Evolutionary conservation across 1,140 invertebrate species (phyloP).

Genomic region (Bombus consobrinus): DNA sequence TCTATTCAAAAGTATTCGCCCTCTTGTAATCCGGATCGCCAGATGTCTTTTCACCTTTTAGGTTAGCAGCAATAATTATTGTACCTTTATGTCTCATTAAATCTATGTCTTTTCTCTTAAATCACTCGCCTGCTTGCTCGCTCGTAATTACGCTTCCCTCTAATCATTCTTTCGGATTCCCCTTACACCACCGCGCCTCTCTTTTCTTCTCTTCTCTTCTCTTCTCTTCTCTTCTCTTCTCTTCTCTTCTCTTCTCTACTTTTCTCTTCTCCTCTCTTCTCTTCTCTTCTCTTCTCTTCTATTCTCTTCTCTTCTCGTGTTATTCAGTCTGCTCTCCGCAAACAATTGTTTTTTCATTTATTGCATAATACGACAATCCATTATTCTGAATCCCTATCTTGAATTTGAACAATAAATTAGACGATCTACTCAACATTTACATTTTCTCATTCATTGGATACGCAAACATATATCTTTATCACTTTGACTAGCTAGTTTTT

Average conservation of each 20-base stretch:
- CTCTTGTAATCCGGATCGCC: not conserved
- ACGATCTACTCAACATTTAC: not conserved
- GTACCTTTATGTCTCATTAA: slow-evolving; percentile 29
- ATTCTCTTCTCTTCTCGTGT: not conserved
- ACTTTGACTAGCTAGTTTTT: not conserved
- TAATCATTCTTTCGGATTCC: slow-evolving; percentile 19
- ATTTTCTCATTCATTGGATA: not conserved
- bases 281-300: not conserved
- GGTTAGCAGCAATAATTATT: slow-evolving; percentile 29
- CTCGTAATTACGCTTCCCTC: slow-evolving; percentile 26
- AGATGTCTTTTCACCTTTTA: slow-evolving; percentile 17
- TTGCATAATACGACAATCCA: not conserved
- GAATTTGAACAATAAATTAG: not conserved
- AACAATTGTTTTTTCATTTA: slow-evolving; percentile 4
- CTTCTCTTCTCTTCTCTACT: too few species aligned
- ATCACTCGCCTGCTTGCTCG: slow-evolving; percentile 26
- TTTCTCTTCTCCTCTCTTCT: not conserved
- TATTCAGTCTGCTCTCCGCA: not conserved
- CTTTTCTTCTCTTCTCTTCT: not conserved
- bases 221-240: not conserved
- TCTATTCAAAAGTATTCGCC: not conserved
- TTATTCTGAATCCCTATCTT: not conserved
- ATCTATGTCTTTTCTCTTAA: slow-evolving; percentile 30
- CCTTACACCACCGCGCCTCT: not conserved
- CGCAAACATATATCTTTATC: not conserved